A percentile compares a stretch with the other conserved stretches of the same genome.
These are phyloP conservation scores for Glaucopsyche alexis DNA, from an alignment of 2,888 invertebrate genomes.

Conservation along the genomic window DNA sequence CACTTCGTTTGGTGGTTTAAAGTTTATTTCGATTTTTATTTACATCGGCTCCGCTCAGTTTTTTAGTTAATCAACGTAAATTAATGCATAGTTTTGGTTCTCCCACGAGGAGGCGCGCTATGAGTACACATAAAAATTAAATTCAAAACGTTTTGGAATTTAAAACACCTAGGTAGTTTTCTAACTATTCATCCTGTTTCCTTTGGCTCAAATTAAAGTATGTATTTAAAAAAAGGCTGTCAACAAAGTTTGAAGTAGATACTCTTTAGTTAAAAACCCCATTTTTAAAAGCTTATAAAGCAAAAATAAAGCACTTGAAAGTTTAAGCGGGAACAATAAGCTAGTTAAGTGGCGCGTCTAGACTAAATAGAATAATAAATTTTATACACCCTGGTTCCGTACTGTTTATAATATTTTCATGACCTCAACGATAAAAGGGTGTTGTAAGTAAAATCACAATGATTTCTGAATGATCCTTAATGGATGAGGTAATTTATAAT, in stretches of 20 bases:
- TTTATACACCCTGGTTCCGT: neutral
- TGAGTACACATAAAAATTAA: too few species aligned
- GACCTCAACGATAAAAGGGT: neutral
- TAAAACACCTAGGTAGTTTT: too few species aligned
- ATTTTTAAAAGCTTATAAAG: conserved; percentile 13
- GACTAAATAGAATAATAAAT: conserved; percentile 15
- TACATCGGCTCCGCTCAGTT: too few species aligned
- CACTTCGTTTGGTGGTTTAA: neutral
- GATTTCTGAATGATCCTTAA: too few species aligned
- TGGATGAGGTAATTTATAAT: too few species aligned
- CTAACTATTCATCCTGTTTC: too few species aligned
- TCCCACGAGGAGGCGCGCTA: too few species aligned
- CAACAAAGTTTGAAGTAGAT: neutral
- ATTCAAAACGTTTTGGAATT: too few species aligned
- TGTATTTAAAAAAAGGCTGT: neutral
- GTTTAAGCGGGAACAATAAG: conserved; percentile 11
- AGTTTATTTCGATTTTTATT: neutral
- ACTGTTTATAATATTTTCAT: neutral
- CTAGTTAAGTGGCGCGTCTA: conserved; percentile 3
- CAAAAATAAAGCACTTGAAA: conserved; percentile 21
- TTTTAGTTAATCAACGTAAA: too few species aligned
- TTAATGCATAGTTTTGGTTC: too few species aligned
- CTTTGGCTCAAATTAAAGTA: neutral
- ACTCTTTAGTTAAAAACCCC: conserved; percentile 4
- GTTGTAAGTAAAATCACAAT: too few species aligned